phyloP scores from a whole-genome alignment of 2,888 invertebrate genomes.

The Drosophila prolongata region DNA sequence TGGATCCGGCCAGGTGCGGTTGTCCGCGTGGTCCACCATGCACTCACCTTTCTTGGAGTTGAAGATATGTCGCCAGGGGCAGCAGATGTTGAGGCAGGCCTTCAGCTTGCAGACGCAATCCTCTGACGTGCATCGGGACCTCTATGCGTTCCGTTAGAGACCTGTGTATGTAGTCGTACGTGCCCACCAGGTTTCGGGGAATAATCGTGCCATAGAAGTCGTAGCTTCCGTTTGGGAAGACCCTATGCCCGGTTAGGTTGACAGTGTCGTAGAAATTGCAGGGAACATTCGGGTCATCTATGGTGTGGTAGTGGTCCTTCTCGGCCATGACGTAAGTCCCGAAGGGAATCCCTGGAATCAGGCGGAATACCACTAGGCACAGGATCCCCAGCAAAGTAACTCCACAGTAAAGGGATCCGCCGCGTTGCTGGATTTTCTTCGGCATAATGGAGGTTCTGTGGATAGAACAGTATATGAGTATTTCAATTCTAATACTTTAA shows the following conservation, averaged over 20 bases:
- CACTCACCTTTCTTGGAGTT: conserved; percentile 41
- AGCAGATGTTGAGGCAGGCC: conserved; percentile 83
- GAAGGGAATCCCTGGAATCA: conserved; percentile 58
- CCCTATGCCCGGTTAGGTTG: conserved; percentile 76
- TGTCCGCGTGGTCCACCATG: conserved; percentile 31
- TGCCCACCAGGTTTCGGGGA: conserved; percentile 73
- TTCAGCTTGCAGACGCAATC: conserved; percentile 83
- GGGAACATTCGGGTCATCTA: conserved; percentile 71
- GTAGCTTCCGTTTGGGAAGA: conserved; percentile 80
- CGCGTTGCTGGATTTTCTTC: conserved; percentile 40
- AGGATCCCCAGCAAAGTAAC: conserved; percentile 55
- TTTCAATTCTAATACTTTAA: no score
- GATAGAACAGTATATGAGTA: not conserved
- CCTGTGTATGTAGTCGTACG: conserved; percentile 74
- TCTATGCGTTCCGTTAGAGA: conserved; percentile 58
- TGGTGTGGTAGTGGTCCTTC: conserved; percentile 54
- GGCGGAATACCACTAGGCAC: conserved; percentile 53
- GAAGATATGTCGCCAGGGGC: conserved; percentile 68
- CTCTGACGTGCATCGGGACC: conserved; percentile 78
- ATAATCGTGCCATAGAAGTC: conserved; percentile 78
- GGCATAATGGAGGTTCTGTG: conserved; percentile 49
- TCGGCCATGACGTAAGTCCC: conserved; percentile 56
- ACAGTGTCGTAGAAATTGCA: conserved; percentile 81
- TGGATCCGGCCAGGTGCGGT: conserved; percentile 68
- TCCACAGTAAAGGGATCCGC: conserved; percentile 61